phyloP scores from a whole-genome alignment of 1,140 invertebrate species.

The Dryas iulia region DNA sequence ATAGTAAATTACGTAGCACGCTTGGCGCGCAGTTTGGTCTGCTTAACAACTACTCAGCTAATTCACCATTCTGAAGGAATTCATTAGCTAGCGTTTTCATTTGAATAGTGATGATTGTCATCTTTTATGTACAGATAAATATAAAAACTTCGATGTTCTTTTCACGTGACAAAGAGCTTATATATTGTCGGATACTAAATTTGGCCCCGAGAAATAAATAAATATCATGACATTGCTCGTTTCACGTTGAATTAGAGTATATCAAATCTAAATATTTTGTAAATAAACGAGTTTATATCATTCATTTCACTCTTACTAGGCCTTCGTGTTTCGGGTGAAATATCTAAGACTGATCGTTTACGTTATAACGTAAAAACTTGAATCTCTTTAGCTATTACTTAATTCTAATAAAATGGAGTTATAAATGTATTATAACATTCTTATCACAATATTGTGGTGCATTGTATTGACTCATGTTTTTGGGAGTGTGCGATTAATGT shows the following conservation, averaged over 20 bases:
- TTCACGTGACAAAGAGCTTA: conserved; percentile 45
- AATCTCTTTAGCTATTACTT: conserved; percentile 28
- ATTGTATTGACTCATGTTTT: conserved; percentile 66
- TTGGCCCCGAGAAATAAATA: conserved; percentile 34
- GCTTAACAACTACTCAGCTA: conserved; percentile 54
- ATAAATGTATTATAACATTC: conserved; percentile 29
- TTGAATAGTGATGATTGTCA: conserved; percentile 44
- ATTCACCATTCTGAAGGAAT: conserved; percentile 46
- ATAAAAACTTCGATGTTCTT: conserved; percentile 68
- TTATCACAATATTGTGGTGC: conserved; percentile 68
- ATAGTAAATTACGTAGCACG: conserved; percentile 59
- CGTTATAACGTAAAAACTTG: not conserved
- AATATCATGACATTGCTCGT: conserved; percentile 17
- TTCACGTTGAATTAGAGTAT: not conserved
- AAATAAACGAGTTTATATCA: not conserved
- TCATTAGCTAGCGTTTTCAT: conserved; percentile 42
- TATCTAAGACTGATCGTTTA: not conserved
- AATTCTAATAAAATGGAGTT: conserved; percentile 32
- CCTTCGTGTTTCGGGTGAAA: not conserved
- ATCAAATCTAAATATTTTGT: not conserved
- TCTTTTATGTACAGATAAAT: conserved; percentile 47
- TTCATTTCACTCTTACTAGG: conserved; percentile 7
- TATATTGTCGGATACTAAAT: conserved; percentile 44
- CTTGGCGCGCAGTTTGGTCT: conserved; percentile 72
- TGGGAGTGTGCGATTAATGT: conserved; percentile 64